Base-by-base conservation (phyloP, 2,888 invertebrate species). In the Venustoraphidia nigricollis region DNA sequence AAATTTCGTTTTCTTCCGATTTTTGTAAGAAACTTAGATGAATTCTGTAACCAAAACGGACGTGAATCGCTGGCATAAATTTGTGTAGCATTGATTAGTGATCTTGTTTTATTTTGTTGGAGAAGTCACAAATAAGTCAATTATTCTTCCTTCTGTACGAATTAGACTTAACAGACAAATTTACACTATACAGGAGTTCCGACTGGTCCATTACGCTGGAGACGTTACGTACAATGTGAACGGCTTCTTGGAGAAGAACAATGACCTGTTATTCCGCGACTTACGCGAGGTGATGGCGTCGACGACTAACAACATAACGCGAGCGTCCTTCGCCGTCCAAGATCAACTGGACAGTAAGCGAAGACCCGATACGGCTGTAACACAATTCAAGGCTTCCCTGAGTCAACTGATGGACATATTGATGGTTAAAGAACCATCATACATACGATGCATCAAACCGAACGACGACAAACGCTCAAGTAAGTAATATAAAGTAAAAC, bases 391-490 rank as follows among this genome's bases (percentile, higher is more conserved):
- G 66, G 82, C 75, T 58, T 91, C 91, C 34, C 69, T 94, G 47
- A 84, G 85, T 60, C 83, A 89, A 60, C 72, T 94, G 37, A 87
- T 93, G 79, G 83, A 81, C 47, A 92, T 90, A 58, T 72, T 94
- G n/a, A 84, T 84, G 79, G 83, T 83, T 59, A 94, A 94, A 68
- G 90, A 93, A 62, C 93, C 93, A 0, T 90, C 90, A 2, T 94
- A 94, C 66, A 86, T 94, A 56, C 75, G 94, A 48, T 94, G 93
- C 65, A 93, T 94, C 62, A 94, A 94, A 62, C 93, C 94, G 3
- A 94, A 94, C 60, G 89, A 92, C 60, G 72, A 76, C 58, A 90
- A 93, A 66, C 71, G 72, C 51, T 67, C 87, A 41, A 76, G 79
- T 72, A 60, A 69, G 45, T 52, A 43, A 34, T 11, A 9, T 14